Evolutionary conservation across 2,888 invertebrate species (phyloP).

Genomic region (Campoplex capitator): DNA sequence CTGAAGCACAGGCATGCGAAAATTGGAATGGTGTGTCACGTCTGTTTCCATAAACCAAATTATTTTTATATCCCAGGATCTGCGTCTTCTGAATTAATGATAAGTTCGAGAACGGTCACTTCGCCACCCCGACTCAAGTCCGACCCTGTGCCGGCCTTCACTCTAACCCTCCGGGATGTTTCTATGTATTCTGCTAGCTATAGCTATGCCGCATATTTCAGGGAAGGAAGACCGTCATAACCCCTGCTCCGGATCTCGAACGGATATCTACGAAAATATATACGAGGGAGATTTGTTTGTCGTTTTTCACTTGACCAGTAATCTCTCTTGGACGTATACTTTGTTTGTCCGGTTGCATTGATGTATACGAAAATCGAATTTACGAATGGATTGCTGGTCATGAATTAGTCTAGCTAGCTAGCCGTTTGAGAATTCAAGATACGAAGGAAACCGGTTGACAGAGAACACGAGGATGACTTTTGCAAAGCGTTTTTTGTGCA

Average conservation of each 20-base stretch:
- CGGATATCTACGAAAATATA: constrained; percentile 51
- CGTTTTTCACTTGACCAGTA: constrained; percentile 57
- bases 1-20: constrained; percentile 30
- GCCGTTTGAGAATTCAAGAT: neutral
- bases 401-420: constrained; percentile 7
- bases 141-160: constrained; percentile 43
- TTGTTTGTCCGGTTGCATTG: constrained; percentile 37
- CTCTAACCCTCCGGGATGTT: constrained; percentile 39
- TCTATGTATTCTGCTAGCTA: constrained; percentile 27
- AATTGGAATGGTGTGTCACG: constrained; percentile 74
- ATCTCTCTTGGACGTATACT: constrained; percentile 42
- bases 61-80: constrained; percentile 83
- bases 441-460: constrained; percentile 51
- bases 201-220: constrained; percentile 68
- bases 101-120: constrained; percentile 78
- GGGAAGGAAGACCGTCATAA: constrained; percentile 69
- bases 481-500: constrained; percentile 22
- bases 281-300: constrained; percentile 72
- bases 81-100: constrained; percentile 82
- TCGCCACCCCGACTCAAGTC: constrained; percentile 48
- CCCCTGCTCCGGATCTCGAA: constrained; percentile 42
- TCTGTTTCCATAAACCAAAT: constrained; percentile 84
- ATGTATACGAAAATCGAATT: constrained; percentile 43
- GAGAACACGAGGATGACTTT: neutral
- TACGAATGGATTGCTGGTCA: constrained; percentile 22